Conservation (phyloP, 2,113 vertebrate species). For the Nyctereutes procyonoides region DNA sequence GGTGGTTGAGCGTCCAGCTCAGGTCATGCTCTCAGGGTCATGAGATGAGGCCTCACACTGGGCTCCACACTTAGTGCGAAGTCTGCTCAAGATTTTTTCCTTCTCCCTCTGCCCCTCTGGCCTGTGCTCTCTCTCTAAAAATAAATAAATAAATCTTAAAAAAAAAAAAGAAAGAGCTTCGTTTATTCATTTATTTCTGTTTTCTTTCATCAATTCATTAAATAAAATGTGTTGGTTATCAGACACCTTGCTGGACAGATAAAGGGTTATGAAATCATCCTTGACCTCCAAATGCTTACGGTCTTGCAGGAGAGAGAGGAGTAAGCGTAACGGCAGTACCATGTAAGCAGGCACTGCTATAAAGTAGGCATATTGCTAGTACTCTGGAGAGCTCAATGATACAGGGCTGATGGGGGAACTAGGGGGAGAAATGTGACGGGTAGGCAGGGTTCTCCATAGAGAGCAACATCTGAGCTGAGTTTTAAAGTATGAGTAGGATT, state of each 20-base stretch:
- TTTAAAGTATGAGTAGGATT: neutral
- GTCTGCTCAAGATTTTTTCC: neutral
- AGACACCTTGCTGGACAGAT: neutral
- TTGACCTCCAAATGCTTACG: neutral
- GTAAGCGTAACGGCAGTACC: neutral
- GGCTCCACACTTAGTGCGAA: neutral
- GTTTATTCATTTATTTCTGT: neutral
- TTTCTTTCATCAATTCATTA: constrained; percentile 37
- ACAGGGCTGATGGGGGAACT: neutral
- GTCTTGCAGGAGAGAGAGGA: neutral
- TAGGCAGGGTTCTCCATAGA: neutral
- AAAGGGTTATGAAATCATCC: neutral
- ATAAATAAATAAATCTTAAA: neutral
- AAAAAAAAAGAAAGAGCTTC: neutral
- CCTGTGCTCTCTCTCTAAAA: neutral
- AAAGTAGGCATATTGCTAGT: neutral
- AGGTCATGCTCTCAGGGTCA: neutral
- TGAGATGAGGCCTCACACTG: neutral
- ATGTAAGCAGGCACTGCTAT: neutral
- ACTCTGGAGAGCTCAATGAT: neutral
- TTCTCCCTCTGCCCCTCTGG: neutral
- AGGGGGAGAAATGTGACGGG: neutral
- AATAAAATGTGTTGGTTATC: neutral
- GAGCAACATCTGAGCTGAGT: neutral
- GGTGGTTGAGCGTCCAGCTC: neutral